A percentile compares a stretch with the other conserved stretches of the same genome.
Evolutionary conservation across 2,113 vertebrate genomes (phyloP).

Genomic region (Hippopotamus amphibius): DNA sequence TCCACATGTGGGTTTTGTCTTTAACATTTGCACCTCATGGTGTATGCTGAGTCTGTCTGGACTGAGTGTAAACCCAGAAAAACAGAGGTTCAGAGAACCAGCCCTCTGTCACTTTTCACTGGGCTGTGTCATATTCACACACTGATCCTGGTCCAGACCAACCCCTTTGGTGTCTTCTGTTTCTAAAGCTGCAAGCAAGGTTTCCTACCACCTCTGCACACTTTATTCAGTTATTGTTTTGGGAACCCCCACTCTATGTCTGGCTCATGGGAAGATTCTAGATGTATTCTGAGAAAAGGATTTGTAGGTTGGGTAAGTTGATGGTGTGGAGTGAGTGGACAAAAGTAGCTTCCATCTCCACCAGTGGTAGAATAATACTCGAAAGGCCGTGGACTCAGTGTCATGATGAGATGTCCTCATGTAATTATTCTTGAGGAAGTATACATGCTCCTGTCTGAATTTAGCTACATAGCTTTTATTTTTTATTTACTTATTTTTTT

Average conservation of each 20-base stretch:
- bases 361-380: not conserved
- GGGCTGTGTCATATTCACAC: not conserved
- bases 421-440: conserved; percentile 36
- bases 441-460: conserved; percentile 34
- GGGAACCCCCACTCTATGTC: not conserved
- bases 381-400: not conserved
- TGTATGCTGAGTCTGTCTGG: not conserved
- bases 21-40: not conserved
- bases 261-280: not conserved
- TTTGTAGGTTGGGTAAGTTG: not conserved
- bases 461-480: conserved; percentile 47
- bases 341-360: not conserved
- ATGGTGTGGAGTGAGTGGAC: not conserved
- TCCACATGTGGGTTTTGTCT: conserved; percentile 32
- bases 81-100: not conserved
- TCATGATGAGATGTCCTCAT: not conserved
- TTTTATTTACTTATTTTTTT: not conserved
- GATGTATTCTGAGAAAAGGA: not conserved
- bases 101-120: not conserved
- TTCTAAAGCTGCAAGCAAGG: conserved; percentile 31
- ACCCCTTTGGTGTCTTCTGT: not conserved
- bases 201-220: not conserved
- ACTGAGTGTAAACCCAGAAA: not conserved
- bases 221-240: not conserved
- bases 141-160: not conserved